These are phyloP conservation scores for Homarus gammarus DNA, from an alignment of 2,888 invertebrate species.

Conservation along the genomic window DNA sequence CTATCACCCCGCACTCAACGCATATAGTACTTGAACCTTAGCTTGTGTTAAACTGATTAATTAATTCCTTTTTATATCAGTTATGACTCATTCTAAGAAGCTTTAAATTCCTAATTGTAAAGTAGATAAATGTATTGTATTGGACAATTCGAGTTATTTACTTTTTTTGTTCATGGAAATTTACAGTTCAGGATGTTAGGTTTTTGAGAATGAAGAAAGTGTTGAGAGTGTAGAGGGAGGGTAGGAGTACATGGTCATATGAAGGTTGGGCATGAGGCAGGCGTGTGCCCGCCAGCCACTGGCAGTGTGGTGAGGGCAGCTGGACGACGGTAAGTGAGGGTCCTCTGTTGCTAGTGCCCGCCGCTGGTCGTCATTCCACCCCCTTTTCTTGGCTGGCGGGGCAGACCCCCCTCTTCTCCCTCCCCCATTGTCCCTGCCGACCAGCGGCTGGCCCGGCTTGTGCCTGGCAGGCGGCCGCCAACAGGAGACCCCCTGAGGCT, in stretches of 20 bases:
- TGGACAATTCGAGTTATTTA: too few relatives aligned
- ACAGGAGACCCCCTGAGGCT: slow-evolving; percentile 12
- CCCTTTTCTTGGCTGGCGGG: neutral
- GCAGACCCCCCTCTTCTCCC: slow-evolving; percentile 6
- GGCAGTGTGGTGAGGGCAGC: slow-evolving; percentile 39
- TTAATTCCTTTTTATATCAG: too few relatives aligned
- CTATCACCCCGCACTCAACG: too few relatives aligned
- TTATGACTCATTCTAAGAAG: too few relatives aligned
- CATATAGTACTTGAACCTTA: too few relatives aligned
- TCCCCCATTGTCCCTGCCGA: neutral
- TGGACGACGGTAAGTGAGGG: slow-evolving; percentile 65
- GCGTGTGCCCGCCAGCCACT: neutral
- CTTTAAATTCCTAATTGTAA: too few relatives aligned
- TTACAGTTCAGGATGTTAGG: too few relatives aligned
- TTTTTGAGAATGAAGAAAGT: too few relatives aligned
- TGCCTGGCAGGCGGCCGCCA: slow-evolving; percentile 27
- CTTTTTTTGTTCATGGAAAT: too few relatives aligned
- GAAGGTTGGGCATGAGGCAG: neutral
- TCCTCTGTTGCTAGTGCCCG: slow-evolving; percentile 37
- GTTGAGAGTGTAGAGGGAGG: neutral
- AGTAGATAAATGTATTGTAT: too few relatives aligned
- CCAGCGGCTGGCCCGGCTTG: slow-evolving; percentile 53
- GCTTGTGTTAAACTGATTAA: too few relatives aligned
- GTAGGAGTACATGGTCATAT: neutral
- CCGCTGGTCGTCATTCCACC: slow-evolving; percentile 25